A percentile compares a stretch with the other conserved stretches of the same genome.
Conservation (phyloP, 2,797 vertebrate genomes). For the Nothura maculosa region DNA sequence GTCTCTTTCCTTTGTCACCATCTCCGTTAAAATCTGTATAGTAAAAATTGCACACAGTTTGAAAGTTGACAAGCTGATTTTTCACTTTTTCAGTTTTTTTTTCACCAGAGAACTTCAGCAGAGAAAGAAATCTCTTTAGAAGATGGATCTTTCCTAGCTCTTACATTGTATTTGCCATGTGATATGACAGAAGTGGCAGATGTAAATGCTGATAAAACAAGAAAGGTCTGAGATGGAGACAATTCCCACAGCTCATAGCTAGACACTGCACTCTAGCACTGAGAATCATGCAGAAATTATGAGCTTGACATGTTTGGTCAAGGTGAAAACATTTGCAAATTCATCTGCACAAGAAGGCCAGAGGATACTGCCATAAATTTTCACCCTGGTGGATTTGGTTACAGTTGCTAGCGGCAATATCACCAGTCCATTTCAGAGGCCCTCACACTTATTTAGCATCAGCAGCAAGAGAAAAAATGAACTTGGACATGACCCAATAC, state of each 20-base stretch:
- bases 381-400: not conserved
- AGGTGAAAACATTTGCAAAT: conserved; percentile 64
- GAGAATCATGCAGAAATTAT: conserved; percentile 4
- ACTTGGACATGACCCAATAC: conserved; percentile 21
- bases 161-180: not conserved
- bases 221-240: not conserved
- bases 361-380: not conserved
- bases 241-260: not conserved
- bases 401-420: conserved; percentile 16
- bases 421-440: conserved; percentile 8
- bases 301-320: conserved; percentile 54
- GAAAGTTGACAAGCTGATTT: not conserved
- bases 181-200: not conserved
- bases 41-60: not conserved
- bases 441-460: not conserved
- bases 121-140: not conserved
- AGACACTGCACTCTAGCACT: not conserved
- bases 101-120: not conserved
- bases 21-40: not conserved
- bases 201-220: not conserved
- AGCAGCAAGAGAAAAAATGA: conserved; percentile 16
- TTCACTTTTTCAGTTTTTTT: not conserved
- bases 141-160: not conserved
- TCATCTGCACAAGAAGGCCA: not conserved
- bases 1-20: not conserved